A percentile compares a stretch with the other conserved stretches of the same genome.
phyloP scores from a whole-genome alignment of 2,888 invertebrate species.

The Tortrix viridana region DNA sequence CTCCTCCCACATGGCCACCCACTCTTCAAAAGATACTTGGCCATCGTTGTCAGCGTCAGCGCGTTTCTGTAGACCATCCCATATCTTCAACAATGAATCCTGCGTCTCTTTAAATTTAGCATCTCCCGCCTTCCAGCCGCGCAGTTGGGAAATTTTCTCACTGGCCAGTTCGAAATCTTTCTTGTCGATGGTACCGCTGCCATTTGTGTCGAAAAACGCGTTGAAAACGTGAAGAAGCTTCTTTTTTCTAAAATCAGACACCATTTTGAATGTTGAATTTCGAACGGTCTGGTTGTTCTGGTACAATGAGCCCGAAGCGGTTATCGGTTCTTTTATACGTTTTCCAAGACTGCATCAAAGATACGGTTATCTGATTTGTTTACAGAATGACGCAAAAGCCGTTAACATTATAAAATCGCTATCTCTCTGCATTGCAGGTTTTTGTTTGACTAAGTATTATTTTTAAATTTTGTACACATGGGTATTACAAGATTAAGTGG shows the following conservation, averaged over 20 bases:
- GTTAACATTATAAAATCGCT: conserved; percentile 41
- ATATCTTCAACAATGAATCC: conserved; percentile 90
- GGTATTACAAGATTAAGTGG: not conserved
- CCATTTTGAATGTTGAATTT: conserved; percentile 69
- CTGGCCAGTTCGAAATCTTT: conserved; percentile 94
- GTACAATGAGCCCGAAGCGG: conserved; percentile 7
- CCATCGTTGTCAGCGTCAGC: conserved; percentile 95
- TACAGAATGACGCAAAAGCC: conserved; percentile 24
- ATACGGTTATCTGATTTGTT: conserved; percentile 32
- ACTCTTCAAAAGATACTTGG: conserved; percentile 93
- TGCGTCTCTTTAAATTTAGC: conserved; percentile 89
- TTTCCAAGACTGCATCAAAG: conserved; percentile 26
- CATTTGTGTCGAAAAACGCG: conserved; percentile 94
- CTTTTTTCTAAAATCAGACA: conserved; percentile 95
- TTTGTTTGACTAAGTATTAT: conserved; percentile 18
- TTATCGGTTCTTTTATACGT: conserved; percentile 13
- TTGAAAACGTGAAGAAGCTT: conserved; percentile 94
- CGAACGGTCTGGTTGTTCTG: conserved; percentile 6
- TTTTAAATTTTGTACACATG: not conserved
- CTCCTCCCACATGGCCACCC: conserved; percentile 94
- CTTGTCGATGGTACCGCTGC: conserved; percentile 93
- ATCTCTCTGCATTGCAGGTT: conserved; percentile 53
- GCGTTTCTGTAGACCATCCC: conserved; percentile 91
- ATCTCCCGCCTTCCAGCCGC: conserved; percentile 90
- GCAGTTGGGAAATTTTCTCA: conserved; percentile 91